Base-by-base conservation (phyloP, 2,113 vertebrate species). In the Geococcyx californianus region DNA sequence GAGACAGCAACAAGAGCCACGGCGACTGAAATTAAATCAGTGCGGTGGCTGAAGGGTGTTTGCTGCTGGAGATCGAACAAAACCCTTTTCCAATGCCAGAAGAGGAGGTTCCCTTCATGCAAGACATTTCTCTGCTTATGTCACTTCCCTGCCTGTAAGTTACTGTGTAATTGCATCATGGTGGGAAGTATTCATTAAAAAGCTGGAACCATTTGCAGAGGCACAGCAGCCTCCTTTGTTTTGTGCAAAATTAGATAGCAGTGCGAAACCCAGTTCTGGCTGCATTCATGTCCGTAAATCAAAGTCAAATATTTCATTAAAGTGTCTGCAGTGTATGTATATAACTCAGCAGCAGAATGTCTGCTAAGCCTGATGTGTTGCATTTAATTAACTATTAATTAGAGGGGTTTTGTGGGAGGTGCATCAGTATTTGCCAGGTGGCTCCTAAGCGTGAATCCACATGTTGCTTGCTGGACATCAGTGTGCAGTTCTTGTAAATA, bases 371-470 rank as follows among this genome's bases (percentile, higher is more conserved):
- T 95, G 89, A 96, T 92, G 91, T 95, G 95, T 95, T 94, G 94
- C 91, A 95, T 96, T 95, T 94, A 95, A 95, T 97, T 96, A 95
- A 95, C 93, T 95, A 94, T 94, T 95, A 96, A 95, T 97, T 94
- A 91, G 87, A 89, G 36, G 42, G 23, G 11, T 92, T 95, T 95
- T 89, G 91, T 96, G 89, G 94, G 93, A 92, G 84, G 94, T 67
- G 64, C 68, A 0, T 80, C 69, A 92, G 73, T 60, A 76, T 95
- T 94, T 76, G 69, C 91, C 84, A 94, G 93, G 81, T 40, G 0
- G 49, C 74, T 94, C 56, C 18, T 67, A 78, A 81, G 76, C 62
- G 56, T 21, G 77, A 84, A 89, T 87, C 69, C 49, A 31, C 81
- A 44, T 89, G 54, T 79, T 1, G 0, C 73, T 91, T 18, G 8